A percentile compares a stretch with the other conserved stretches of the same genome.
phyloP scores from a whole-genome alignment of 2,888 invertebrate genomes.

The Danaus chrysippus region DNA sequence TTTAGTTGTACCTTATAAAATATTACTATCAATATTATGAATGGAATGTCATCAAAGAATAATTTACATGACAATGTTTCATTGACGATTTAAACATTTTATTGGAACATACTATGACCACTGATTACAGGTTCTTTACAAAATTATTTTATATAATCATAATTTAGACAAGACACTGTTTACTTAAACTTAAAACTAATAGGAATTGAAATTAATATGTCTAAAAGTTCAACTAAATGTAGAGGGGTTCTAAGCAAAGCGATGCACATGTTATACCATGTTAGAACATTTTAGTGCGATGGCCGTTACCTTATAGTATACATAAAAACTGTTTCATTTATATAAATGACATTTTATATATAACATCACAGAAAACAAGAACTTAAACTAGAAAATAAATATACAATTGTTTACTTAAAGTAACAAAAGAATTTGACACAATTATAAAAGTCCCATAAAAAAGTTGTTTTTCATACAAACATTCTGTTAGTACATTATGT shows the following conservation, averaged over 20 bases:
- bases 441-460: neutral
- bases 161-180: neutral
- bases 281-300: conserved; percentile 18
- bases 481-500: neutral
- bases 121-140: too few species aligned
- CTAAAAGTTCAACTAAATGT: conserved; percentile 20
- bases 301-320: conserved; percentile 3
- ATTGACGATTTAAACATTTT: too few species aligned
- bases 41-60: too few species aligned
- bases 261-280: conserved; percentile 21
- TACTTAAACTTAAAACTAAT: neutral
- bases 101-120: too few species aligned
- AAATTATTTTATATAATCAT: neutral
- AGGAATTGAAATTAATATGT: neutral
- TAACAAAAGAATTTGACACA: conserved; percentile 1
- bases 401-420: neutral
- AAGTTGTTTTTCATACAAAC: conserved; percentile 1
- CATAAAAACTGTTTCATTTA: neutral
- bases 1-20: conserved; percentile 16
- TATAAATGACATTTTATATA: conserved; percentile 7
- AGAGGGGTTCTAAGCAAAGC: conserved; percentile 26
- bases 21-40: conserved; percentile 1
- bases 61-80: too few species aligned
- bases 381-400: conserved; percentile 6
- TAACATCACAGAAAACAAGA: conserved; percentile 5